Evolutionary conservation across 2,888 invertebrate genomes (phyloP), one percentile per base, ranked within the genome.

Genomic region (Anoncus sp.): DNA sequence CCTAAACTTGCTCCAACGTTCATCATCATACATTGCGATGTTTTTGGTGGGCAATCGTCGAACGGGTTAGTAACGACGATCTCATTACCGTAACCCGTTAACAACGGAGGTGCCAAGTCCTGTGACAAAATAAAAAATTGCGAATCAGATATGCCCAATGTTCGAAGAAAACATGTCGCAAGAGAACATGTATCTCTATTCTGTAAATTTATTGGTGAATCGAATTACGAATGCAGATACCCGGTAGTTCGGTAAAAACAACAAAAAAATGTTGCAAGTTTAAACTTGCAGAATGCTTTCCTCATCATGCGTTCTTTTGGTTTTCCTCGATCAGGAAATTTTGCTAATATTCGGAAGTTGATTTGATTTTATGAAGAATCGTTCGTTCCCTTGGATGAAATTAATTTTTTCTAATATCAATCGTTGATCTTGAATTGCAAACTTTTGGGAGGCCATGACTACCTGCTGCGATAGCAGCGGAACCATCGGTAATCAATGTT

Each of bases 1-100:
- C 14, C 55, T 6, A 12, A 2, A 6, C 14, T 35, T 3, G 18
- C 35, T 20, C 55, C 35, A 5, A 91, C 90, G 14, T 92, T 92
- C 90, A 92, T 92, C 90, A 92, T 91, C 1, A 92, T 90, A 82
- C 91, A 92, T 74, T 91, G 91, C 80, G 92, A 88, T 81, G 91
- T 90, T 65, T 91, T 92, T 0, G 92, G 91, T 63, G 96, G 96
- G 66, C 96, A 96, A 90, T 98, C 98, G 92, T 98, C 98, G 91
- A 98, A 98, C 45, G 98, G 98, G 92, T 98, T 98, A 80, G 97
- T 97, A 69, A 98, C 98, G 78, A 98, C 95, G 87, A 98, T 97
- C 72, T 98, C 98, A 89, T 98, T 98, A 45, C 98, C 97, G 91
- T 97, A 98, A 83, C 97, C 97, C 49, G 96, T 95, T 86, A 97